Percentiles rank a stretch among this genome's conserved stretches.
phyloP scores from a whole-genome alignment of 2,888 invertebrate species.

The Nephrotoma flavescens region DNA sequence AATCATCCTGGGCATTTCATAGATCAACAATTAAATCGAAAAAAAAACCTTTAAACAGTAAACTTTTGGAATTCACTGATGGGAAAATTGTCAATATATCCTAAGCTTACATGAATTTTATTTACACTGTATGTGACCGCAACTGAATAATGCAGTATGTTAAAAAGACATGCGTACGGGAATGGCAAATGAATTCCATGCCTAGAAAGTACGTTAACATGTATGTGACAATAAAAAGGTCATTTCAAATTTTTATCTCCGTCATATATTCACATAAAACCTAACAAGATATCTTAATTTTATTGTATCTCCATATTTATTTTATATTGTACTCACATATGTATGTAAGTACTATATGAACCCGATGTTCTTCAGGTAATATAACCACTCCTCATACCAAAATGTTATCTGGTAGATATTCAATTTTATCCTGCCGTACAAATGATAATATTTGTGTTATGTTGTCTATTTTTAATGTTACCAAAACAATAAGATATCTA shows the following conservation, averaged over 20 bases:
- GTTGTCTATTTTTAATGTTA: neutral
- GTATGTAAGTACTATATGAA: neutral
- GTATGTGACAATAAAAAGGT: neutral
- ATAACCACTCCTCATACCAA: neutral
- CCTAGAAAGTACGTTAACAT: neutral
- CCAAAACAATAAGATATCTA: neutral
- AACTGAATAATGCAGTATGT: neutral
- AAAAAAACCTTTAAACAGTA: no score
- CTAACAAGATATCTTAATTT: neutral
- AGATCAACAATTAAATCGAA: no score
- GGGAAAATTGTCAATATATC: no score
- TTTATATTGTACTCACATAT: neutral
- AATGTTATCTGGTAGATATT: neutral
- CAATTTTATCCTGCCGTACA: neutral
- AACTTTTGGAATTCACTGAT: no score
- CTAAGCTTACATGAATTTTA: no score
- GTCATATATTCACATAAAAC: neutral
- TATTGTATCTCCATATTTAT: neutral
- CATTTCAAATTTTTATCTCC: neutral
- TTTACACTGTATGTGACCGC: neutral
- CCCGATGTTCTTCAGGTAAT: neutral
- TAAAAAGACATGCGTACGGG: neutral
- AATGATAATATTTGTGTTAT: neutral
- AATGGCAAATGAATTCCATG: neutral
- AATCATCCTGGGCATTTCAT: no score